Evolutionary conservation across 35 echinoderm and acorn worm species (phyloP).

Genomic region (Heliocidaris tuberculata): DNA sequence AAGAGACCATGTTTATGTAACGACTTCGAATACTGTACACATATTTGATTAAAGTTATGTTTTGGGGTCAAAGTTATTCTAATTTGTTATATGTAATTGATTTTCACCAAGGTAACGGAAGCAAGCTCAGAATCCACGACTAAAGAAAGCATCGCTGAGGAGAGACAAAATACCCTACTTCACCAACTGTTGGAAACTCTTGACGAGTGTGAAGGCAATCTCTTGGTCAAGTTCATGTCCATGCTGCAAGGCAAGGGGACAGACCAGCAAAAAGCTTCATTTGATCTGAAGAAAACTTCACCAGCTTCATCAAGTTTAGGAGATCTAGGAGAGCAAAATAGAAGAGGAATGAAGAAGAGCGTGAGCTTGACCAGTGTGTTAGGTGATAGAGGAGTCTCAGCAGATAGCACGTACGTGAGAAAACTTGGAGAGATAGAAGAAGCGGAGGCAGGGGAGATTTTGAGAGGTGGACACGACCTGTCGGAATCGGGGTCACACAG

Average conservation of each 20-base stretch:
- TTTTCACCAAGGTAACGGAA: not conserved
- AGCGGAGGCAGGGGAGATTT: not conserved
- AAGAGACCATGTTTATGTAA: too few species aligned
- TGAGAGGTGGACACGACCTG: not conserved
- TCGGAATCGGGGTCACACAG: not conserved
- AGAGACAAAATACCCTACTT: not conserved
- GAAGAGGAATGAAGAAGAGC: not conserved
- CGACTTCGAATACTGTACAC: too few species aligned
- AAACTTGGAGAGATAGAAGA: not conserved
- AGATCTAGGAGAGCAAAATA: not conserved
- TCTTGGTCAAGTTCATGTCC: constrained; percentile 12
- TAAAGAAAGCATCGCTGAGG: not conserved
- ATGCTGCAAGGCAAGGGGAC: not conserved
- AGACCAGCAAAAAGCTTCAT: not conserved
- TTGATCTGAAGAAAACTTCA: not conserved
- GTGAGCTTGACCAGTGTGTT: not conserved
- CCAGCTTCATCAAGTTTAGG: not conserved
- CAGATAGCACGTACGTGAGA: not conserved
- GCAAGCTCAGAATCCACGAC: not conserved
- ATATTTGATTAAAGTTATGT: too few species aligned
- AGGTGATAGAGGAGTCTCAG: not conserved
- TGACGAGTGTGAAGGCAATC: constrained; percentile 3
- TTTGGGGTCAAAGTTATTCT: too few species aligned
- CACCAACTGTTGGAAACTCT: not conserved
- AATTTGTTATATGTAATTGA: too few species aligned